phyloP scores from a whole-genome alignment of 2,888 invertebrate genomes.

The Diadegma fenestrale region DNA sequence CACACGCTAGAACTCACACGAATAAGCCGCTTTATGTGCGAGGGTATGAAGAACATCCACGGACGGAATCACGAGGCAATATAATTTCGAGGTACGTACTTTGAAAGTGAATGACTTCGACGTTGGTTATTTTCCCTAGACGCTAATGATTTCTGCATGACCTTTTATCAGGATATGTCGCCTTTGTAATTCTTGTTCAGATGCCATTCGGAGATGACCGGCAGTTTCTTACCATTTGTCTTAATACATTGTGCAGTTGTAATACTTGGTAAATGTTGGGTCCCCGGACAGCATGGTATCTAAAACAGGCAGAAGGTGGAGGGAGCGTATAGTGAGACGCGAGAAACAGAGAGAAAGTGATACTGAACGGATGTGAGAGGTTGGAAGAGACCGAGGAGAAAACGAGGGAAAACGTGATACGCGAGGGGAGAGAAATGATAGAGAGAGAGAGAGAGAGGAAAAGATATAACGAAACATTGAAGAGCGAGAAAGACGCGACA shows the following conservation, averaged over 20 bases:
- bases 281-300: slow-evolving; percentile 19
- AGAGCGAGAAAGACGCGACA: slow-evolving; percentile 67
- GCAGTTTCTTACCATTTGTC: slow-evolving; percentile 66
- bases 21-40: not conserved
- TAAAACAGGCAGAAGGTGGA: slow-evolving; percentile 11
- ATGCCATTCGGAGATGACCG: slow-evolving; percentile 55
- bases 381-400: slow-evolving; percentile 38
- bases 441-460: slow-evolving; percentile 40
- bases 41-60: not conserved
- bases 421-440: slow-evolving; percentile 43
- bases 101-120: not conserved
- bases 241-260: slow-evolving; percentile 34
- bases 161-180: not conserved
- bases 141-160: not conserved
- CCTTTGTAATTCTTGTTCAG: not conserved
- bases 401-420: slow-evolving; percentile 54
- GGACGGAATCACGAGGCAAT: not conserved
- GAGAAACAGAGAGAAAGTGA: not conserved
- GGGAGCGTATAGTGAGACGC: not conserved
- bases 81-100: not conserved
- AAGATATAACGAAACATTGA: slow-evolving; percentile 44
- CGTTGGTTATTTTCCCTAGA: not conserved
- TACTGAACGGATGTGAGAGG: slow-evolving; percentile 48
- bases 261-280: slow-evolving; percentile 44
- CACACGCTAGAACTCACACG: not conserved